Evolutionary conservation across 2,797 vertebrate species (phyloP), one percentile per base, ranked within the genome.

Genomic region (Craterocephalus amniculus): DNA sequence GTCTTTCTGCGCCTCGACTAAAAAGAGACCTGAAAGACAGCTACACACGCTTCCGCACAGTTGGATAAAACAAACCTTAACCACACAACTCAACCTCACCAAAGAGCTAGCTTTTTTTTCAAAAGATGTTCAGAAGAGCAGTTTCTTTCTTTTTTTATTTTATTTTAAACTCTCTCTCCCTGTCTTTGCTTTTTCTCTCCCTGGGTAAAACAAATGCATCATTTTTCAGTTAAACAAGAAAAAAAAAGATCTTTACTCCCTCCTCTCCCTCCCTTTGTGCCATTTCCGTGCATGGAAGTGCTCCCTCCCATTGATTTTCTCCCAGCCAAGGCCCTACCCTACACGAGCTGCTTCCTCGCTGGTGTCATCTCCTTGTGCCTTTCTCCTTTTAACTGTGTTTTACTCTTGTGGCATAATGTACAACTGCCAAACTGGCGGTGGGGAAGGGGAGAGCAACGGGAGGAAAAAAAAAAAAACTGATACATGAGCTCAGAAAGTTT

Each of bases 31-130:
- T 87, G 87, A 92, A 91, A 94, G 93, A 93, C 92, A 92, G 91
- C 89, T 93, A 93, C 93, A 94, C 90, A 87, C 89, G 89, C 91
- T 93, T 93, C 91, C 75, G 92, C 93, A 93, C 94, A 91, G 91
- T 91, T 87, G 93, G 93, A 94, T 93, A 91, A 95, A 94, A 94
- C 92, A 94, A 94, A 94, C 89, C 92, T 89, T 93, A 94, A 93
- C 93, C 90, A 85, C 89, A 88, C 89, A 93, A 91, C 90, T 94
- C 89, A 89, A 87, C 91, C 91, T 92, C 93, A 93, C 92, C 91
- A 94, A 93, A 93, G 90, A 88, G 88, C 74, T 70, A 74, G 84
- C 67, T 70, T 87, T 91, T 87, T 91, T 88, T 91, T 85, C 58
- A 87, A 91, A 91, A 83, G 88, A 88, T 92, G 85, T 91, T 92